Evolutionary conservation across 2,888 invertebrate genomes (phyloP), one percentile per base, ranked within the genome.

Genomic region (Luperina testacea): DNA sequence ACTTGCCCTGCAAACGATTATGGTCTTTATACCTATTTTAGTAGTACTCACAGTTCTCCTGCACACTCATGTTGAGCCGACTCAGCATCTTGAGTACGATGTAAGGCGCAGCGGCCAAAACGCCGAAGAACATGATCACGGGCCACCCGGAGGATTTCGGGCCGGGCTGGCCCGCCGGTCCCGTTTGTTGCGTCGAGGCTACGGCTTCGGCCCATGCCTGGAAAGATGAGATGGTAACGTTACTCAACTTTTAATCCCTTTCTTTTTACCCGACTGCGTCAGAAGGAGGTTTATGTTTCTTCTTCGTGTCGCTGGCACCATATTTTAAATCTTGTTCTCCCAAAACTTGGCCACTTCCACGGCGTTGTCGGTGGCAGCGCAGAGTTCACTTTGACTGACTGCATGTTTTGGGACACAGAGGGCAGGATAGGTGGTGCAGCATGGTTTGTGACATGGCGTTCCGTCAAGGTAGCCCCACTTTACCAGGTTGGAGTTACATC

Each of bases 91-190:
- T 98, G 96, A 98, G 98, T 83, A 99, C 98, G 70, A 99, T 97
- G 97, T 99, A 99, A 0, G 99, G 99, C 17, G 99, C 99, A 0
- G 99, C 98, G 74, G 99, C 97, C 70, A 99, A 98, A 77, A 99
- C 97, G 6, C 98, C 98, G 90, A 99, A 97, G 96, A 99, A 99
- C 89, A 99, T 97, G 6, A 99, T 93, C 20, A 99, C 98, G 0
- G 99, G 99, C 99, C 99, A 99, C 72, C 97, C 97, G 6, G 98
- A 98, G 63, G 96, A 95, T 11, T 94, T 93, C 0, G 91, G 91
- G 0, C 92, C 74, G 93, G 72, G 15, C 2, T 92, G 59, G 92
- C 92, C 1, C 97, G 96, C 0, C 97, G 96, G 93, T 92, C 65
- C 94, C 84, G 72, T 92, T 82, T 70, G 75, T 94, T 94, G 85